Base-by-base conservation (phyloP, 2,888 invertebrate genomes). In the Dryocosmus kuriphilus region DNA sequence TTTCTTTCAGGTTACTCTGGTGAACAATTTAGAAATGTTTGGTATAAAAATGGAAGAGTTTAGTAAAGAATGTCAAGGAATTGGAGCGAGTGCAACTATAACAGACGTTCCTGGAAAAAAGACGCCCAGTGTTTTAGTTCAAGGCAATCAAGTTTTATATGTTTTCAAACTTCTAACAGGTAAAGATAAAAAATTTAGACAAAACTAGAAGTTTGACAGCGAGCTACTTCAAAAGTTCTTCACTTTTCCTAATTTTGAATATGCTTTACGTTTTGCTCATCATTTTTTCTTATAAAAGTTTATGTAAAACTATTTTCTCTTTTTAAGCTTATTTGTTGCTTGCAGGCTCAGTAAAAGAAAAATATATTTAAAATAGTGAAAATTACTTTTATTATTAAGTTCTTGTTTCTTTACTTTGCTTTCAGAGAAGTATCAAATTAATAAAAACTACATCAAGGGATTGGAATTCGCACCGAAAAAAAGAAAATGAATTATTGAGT, bases 11-110 rank as follows among this genome's bases (percentile, higher is more conserved):
- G 96, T 97, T 75, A 98, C 98, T 1, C 92, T 98, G 74, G 94
- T 99, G 2, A 97, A 97, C 85, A 98, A 98, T 92, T 93, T 98
- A 88, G 97, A 98, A 89, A 92, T 94, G 79, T 98, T 95, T 92
- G 98, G 98, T 38, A 96, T 98, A 86, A 95, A 95, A 85, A 93
- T 97, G 79, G 92, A 94, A 35, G 95, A 96, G 87, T 95, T 98
- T 91, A 95, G 96, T 24, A 96, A 95, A 89, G 94, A 94, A 85
- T 96, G 98, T 87, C 98, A 98, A 92, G 96, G 95, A 19, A 97
- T 96, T 74, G 98, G 98, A 0, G 98, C 98, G 22, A 96, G 98
- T 86, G 96, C 97, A 79, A 96, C 96, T 46, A 95, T 97, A 75
- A 95, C 95, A 62, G 94, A 95, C 82, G 91, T 95, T 24, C 95